These are phyloP conservation scores for Polydrusus pterygomalis DNA, from an alignment of 2,888 invertebrate species.

Conservation along the genomic window DNA sequence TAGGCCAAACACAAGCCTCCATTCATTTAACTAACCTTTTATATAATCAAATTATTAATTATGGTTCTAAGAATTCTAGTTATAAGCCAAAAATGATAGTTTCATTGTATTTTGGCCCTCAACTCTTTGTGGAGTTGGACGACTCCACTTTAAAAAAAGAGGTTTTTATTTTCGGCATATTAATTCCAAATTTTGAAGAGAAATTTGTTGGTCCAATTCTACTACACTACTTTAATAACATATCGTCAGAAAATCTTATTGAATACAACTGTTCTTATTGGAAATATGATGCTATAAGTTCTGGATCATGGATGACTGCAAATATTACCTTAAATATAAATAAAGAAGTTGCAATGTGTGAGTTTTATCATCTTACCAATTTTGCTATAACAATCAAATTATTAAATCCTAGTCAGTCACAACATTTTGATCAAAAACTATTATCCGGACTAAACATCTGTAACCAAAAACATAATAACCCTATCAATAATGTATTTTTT, in stretches of 20 bases:
- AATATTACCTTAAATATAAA: not conserved
- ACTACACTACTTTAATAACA: conserved; percentile 32
- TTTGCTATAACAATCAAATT: conserved; percentile 23
- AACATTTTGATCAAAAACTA: not conserved
- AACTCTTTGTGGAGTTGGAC: conserved; percentile 52
- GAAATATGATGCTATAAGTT: conserved; percentile 43
- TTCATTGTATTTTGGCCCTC: conserved; percentile 50
- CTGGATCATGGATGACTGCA: conserved; percentile 44
- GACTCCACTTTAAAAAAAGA: conserved; percentile 8
- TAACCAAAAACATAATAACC: not conserved
- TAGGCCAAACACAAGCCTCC: conserved; percentile 22
- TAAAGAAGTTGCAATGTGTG: conserved; percentile 29
- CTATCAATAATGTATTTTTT: not conserved
- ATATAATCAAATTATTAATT: conserved; percentile 40
- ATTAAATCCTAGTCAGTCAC: not conserved
- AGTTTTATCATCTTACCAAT: conserved; percentile 50
- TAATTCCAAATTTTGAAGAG: conserved; percentile 51
- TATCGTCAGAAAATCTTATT: not conserved
- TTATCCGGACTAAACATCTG: not conserved
- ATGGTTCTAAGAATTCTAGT: conserved; percentile 14
- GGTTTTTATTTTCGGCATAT: conserved; percentile 54
- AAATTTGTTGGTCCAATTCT: conserved; percentile 43
- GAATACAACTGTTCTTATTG: conserved; percentile 56
- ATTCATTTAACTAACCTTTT: conserved; percentile 42
- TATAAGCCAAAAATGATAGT: conserved; percentile 49